Evolutionary conservation across 2,888 invertebrate genomes (phyloP).

Genomic region (Tenodera sinensis): DNA sequence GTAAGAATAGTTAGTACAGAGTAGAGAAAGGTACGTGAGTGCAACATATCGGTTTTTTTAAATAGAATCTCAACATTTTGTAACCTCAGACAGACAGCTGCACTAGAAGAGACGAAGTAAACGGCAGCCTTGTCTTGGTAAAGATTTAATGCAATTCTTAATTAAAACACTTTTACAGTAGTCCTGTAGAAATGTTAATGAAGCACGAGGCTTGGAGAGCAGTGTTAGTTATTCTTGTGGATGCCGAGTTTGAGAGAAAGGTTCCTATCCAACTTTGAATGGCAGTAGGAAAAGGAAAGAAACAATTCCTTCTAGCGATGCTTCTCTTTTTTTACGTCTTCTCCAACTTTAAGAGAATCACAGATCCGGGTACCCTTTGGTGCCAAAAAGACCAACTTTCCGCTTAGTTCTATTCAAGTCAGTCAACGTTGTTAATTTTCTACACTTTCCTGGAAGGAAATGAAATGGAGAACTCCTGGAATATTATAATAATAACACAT

Average conservation of each 20-base stretch:
- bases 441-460: too few species aligned
- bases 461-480: too few species aligned
- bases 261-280: neutral
- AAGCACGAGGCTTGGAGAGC: neutral
- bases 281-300: neutral
- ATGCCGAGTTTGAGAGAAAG: neutral
- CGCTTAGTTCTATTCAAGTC: too few species aligned
- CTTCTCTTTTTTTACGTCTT: neutral
- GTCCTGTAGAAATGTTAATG: neutral
- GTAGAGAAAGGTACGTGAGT: too few species aligned
- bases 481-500: too few species aligned
- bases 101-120: neutral
- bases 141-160: neutral
- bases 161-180: neutral
- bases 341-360: neutral
- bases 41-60: too few species aligned
- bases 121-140: neutral
- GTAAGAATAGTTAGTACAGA: too few species aligned
- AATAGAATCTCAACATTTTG: too few species aligned
- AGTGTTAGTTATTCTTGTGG: neutral
- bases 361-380: too few species aligned
- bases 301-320: neutral
- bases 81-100: too few species aligned
- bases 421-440: too few species aligned
- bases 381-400: too few species aligned